A percentile compares a stretch with the other conserved stretches of the same genome.
Conservation (phyloP, 1,140 invertebrate genomes). For the Pinna nobilis region DNA sequence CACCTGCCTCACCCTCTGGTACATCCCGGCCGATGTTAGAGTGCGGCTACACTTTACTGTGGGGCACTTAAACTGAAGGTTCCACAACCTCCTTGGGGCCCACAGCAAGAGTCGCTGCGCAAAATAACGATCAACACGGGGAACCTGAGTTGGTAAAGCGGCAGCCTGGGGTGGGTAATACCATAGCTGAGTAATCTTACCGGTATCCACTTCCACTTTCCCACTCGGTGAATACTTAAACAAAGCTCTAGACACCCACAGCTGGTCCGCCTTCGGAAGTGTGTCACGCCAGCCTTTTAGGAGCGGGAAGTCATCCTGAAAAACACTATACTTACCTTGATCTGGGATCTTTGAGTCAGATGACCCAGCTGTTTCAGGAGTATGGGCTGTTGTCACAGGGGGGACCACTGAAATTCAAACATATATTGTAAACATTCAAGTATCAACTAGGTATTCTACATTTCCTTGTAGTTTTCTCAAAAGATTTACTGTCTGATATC, state of each 20-base stretch:
- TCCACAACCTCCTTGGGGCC: neutral
- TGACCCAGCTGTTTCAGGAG: too few relatives aligned
- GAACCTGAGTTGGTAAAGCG: neutral
- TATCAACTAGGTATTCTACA: too few relatives aligned
- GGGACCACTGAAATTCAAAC: too few relatives aligned
- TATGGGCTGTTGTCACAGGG: too few relatives aligned
- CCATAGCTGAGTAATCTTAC: neutral
- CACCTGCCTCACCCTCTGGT: neutral
- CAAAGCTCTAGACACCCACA: neutral
- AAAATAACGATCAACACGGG: conserved; percentile 4
- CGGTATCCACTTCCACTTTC: neutral
- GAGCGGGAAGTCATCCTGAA: too few relatives aligned
- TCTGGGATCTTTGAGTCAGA: too few relatives aligned
- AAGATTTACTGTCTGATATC: too few relatives aligned
- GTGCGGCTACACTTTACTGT: neutral
- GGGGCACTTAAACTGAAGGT: neutral
- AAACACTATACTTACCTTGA: too few relatives aligned
- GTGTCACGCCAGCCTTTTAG: neutral
- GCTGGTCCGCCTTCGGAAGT: neutral
- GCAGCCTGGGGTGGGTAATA: neutral
- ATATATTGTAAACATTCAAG: too few relatives aligned
- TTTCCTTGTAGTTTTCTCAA: too few relatives aligned
- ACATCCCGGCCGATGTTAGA: neutral
- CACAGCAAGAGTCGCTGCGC: neutral
- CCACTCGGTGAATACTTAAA: neutral